Base-by-base conservation (phyloP, 2,113 vertebrate species). In the Sinocyclocheilus maitianheensis region DNA sequence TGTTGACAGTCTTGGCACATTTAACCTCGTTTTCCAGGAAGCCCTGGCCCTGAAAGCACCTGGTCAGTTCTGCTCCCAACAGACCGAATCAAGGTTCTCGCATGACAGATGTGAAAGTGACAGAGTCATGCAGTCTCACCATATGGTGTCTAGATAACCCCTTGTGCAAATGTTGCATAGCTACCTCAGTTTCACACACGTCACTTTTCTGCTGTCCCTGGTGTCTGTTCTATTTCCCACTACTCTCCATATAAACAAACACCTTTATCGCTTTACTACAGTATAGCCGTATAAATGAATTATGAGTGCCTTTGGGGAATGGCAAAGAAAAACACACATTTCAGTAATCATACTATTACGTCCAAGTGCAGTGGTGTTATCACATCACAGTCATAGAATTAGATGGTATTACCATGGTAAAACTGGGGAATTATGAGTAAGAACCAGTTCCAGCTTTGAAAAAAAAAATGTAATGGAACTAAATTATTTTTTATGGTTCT, bases 81-180 rank as follows among this genome's bases (percentile, higher is more conserved):
- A 82, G 80, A 82, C 46, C 10, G 16, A 69, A 71, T 83, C 24
- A 71, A 71, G 65, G 81, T 55, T 48, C 65, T 55, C 26, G n/a
- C 5, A 83, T 51, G 60, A 51, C 43, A 81, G 79, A 81, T 81
- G 62, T 81, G 79, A 81, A 30, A 71, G 65, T 83, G 46, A 60
- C 34, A n/a, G 63, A 82, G 62, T 82, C 80, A 53, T 14, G 43
- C 80, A 53, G 46, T 71, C 65, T 37, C 65, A n/a, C 62, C 63
- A 53, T 82, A 82, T 82, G 80, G 80, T 69, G 80, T 71, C 80
- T 71, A 69, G 46, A 71, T 71, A 51, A 71, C 43, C 81, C 6
- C 60, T 26, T 53, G 46, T 77, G 75, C n/a, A 26, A 77, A 77
- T 7, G 46, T 77, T 76, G 40, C n/a, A 7, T n/a, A 12, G 37